Evolutionary conservation across 2,888 invertebrate genomes (phyloP).

Genomic region (Cordilura impudica): DNA sequence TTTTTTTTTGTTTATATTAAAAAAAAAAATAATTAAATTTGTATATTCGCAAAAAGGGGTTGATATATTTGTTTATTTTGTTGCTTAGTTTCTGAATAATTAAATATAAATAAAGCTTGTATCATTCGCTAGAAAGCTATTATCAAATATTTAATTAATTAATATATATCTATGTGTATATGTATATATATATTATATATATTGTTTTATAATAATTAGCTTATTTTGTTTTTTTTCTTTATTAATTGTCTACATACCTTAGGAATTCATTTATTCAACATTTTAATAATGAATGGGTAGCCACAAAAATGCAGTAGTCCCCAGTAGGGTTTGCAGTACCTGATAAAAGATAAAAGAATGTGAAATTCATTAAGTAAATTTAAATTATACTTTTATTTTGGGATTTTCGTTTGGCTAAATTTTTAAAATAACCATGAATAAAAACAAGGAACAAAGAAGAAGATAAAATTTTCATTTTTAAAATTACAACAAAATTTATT

Average conservation of each 20-base stretch:
- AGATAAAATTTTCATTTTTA: too few relatives aligned
- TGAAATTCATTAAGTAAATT: too few relatives aligned
- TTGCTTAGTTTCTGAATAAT: slow-evolving; percentile 4
- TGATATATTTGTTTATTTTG: background rate
- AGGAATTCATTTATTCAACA: slow-evolving; percentile 1
- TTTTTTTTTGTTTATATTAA: background rate
- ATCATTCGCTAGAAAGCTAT: slow-evolving; percentile 20
- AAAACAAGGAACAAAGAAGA: too few relatives aligned
- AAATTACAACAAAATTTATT: too few relatives aligned
- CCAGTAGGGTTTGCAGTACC: background rate
- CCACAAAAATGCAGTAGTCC: background rate
- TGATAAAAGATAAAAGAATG: too few relatives aligned
- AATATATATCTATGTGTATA: background rate
- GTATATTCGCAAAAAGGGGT: background rate
- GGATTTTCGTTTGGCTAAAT: background rate
- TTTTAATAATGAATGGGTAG: slow-evolving; percentile 12
- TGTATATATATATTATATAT: too few relatives aligned
- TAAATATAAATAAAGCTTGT: slow-evolving; percentile 40
- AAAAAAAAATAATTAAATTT: background rate
- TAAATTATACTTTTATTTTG: too few relatives aligned
- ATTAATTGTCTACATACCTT: slow-evolving; percentile 1
- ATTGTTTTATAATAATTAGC: background rate
- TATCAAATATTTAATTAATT: background rate
- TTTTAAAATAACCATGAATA: too few relatives aligned
- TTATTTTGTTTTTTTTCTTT: slow-evolving; percentile 5